Conservation (phyloP, 2,888 invertebrate genomes). For the Nephrotoma guestfalica region DNA sequence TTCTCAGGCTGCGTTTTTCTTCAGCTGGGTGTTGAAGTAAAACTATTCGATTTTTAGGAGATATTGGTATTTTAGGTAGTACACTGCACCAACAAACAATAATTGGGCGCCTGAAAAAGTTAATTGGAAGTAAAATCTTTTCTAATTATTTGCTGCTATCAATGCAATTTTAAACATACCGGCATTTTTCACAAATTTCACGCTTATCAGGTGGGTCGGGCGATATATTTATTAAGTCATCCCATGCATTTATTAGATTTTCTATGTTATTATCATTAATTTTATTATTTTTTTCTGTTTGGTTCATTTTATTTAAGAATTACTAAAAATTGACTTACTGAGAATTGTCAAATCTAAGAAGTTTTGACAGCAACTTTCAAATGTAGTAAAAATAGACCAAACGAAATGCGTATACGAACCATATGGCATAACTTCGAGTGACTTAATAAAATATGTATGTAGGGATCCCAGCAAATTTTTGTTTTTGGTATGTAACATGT, state of each 20-base stretch:
- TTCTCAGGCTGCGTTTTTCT: conserved; percentile 75
- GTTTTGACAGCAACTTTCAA: background rate
- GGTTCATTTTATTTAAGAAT: background rate
- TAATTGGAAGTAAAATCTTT: background rate
- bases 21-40: conserved; percentile 89
- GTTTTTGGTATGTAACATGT: no score
- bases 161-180: conserved; percentile 37
- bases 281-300: background rate
- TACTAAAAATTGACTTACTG: no score
- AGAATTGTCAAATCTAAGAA: background rate
- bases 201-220: conserved; percentile 61
- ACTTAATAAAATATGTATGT: no score
- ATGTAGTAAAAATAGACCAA: background rate
- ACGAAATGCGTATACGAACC: no score
- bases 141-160: background rate
- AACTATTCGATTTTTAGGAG: conserved; percentile 55
- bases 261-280: background rate
- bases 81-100: conserved; percentile 86
- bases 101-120: conserved; percentile 52
- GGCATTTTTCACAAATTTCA: conserved; percentile 54
- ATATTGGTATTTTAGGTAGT: conserved; percentile 54
- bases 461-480: no score
- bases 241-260: conserved; percentile 41
- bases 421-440: no score
- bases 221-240: conserved; percentile 55